Evolutionary conservation across 1,140 invertebrate species (phyloP).

Genomic region (Eumaeus atala): DNA sequence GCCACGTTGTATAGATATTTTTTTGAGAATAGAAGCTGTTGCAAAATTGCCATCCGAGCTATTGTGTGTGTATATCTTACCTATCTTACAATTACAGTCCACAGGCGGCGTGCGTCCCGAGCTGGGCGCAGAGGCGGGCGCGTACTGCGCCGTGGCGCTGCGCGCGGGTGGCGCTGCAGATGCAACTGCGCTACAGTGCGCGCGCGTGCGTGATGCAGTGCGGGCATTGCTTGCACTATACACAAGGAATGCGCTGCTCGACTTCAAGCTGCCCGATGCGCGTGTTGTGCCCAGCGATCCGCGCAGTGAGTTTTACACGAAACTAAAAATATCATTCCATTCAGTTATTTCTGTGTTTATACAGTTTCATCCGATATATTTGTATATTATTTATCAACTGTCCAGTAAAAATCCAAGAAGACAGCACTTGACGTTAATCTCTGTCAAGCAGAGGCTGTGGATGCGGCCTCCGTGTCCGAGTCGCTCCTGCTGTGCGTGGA

Average conservation of each 20-base stretch:
- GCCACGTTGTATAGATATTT: no score
- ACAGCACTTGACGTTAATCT: no score
- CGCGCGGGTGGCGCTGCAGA: conserved; percentile 53
- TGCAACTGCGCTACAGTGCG: conserved; percentile 46
- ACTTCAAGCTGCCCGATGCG: conserved; percentile 56
- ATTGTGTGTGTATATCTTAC: conserved; percentile 24
- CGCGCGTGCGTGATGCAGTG: conserved; percentile 59
- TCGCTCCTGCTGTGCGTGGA: conserved; percentile 88
- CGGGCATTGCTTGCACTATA: conserved; percentile 58
- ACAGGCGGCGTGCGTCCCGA: conserved; percentile 75
- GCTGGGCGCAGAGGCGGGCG: conserved; percentile 72
- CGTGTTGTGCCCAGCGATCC: conserved; percentile 26
- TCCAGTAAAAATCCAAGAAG: no score
- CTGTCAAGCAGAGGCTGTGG: conserved; percentile 80
- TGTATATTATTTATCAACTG: no score
- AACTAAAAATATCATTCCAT: no score
- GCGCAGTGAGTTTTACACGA: conserved; percentile 42
- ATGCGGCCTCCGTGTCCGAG: conserved; percentile 83
- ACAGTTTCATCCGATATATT: no score
- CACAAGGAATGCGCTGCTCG: conserved; percentile 45
- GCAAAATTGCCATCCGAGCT: no score
- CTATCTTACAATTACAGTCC: conserved; percentile 37
- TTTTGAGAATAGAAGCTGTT: no score
- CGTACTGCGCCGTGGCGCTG: conserved; percentile 59
- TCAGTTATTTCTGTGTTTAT: no score